Percentiles rank a stretch among this genome's conserved stretches.
phyloP scores from a whole-genome alignment of 2,113 vertebrate species.

The Engraulis encrasicolus region DNA sequence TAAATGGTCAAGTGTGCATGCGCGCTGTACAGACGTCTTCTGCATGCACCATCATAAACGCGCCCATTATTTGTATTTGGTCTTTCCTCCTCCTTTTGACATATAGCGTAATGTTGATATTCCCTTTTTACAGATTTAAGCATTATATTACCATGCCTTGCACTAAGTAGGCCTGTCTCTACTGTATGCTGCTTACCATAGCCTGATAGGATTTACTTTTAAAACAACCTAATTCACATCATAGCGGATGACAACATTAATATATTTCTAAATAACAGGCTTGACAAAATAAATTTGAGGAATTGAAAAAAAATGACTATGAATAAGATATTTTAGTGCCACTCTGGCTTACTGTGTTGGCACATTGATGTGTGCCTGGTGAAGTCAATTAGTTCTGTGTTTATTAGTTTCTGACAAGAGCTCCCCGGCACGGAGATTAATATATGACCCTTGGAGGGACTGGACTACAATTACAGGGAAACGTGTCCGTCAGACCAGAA shows the following conservation, averaged over 20 bases:
- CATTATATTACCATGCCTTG: neutral
- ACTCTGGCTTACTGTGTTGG: slow-evolving; percentile 24
- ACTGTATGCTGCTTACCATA: too few species aligned
- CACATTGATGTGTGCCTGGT: slow-evolving; percentile 60
- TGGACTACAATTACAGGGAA: slow-evolving; percentile 79
- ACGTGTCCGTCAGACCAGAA: slow-evolving; percentile 79
- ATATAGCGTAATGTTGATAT: too few species aligned
- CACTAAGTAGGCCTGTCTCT: too few species aligned
- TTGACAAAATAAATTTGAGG: neutral
- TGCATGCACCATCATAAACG: too few species aligned
- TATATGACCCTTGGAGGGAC: slow-evolving; percentile 79
- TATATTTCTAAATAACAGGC: neutral
- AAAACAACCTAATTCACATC: slow-evolving; percentile 30
- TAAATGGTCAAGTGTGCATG: too few species aligned
- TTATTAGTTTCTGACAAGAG: slow-evolving; percentile 83
- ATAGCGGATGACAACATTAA: slow-evolving; percentile 37
- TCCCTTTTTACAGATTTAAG: too few species aligned
- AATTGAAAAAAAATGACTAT: neutral
- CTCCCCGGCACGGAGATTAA: slow-evolving; percentile 80
- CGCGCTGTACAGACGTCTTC: too few species aligned
- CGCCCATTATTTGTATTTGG: too few species aligned
- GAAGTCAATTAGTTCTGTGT: slow-evolving; percentile 81
- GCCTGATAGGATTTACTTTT: neutral
- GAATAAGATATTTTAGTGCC: slow-evolving; percentile 51
- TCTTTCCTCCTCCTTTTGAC: too few species aligned